Base-by-base conservation (phyloP, 2,888 invertebrate genomes). In the Camptogramma bilineatum region DNA sequence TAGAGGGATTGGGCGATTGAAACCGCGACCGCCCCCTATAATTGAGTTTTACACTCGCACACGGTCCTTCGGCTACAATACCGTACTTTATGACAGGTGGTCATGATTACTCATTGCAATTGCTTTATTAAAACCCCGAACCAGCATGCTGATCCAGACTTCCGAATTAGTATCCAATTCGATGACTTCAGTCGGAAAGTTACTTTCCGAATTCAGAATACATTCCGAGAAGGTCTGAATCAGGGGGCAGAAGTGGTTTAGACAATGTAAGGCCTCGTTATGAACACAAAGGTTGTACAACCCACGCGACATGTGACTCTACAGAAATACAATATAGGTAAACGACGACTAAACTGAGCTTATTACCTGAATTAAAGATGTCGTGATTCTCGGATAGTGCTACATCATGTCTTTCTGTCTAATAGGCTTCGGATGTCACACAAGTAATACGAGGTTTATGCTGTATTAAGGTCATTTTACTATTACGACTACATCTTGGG, bases 391-490 rank as follows among this genome's bases (percentile, higher is more conserved):
- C 55, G 60, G 73, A 71, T 73, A 70, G 79, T 79, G 79, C 77
- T 79, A 78, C 82, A 80, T 77, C 73, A 76, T 78, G 80, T 78
- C 78, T 73, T 80, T 47, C 24, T 17, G 39, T 60, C 47, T 76
- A 73, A 76, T 74, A 73, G 75, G 68, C 70, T 62, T 75, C 82
- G 81, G 79, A 77, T 81, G 81, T 76, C 72, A 76, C 70, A 78
- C 72, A 71, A 72, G 76, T 76, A 76, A 78, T 70, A 76, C 68
- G 73, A 68, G 78, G 74, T 87, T 88, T 85, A 89, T 84, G 85
- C 79, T 83, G 75, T 85, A 88, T 85, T 88, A 89, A 82, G 84
- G 86, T 90, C 82, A 87, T 87, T 89, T 90, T 88, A 88, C 85
- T 88, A 85, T 88, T 87, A 86, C 86, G 81, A 80, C 84, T 87